phyloP scores from a whole-genome alignment of 2,888 invertebrate genomes.

The Microplitis manilae region DNA sequence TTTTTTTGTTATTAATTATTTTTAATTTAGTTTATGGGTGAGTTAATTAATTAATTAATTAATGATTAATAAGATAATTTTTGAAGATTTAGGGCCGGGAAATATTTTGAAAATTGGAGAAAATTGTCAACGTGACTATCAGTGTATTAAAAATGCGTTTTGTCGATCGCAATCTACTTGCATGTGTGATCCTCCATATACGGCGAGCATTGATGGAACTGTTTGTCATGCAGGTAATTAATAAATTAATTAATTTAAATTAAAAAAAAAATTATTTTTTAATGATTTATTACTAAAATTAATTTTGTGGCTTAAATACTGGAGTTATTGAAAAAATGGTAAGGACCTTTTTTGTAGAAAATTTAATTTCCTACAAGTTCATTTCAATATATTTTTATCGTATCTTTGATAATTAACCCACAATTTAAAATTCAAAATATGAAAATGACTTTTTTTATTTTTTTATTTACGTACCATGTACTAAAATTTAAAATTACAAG shows the following conservation, averaged over 20 bases:
- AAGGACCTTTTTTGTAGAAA: no score
- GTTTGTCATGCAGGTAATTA: slow-evolving; percentile 59
- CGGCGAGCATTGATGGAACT: slow-evolving; percentile 52
- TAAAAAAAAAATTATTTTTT: background rate
- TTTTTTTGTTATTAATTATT: background rate
- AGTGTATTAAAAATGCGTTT: slow-evolving; percentile 57
- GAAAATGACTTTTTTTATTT: no score
- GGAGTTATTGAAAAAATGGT: no score
- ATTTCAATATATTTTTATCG: no score
- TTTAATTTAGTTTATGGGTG: background rate
- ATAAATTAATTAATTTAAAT: slow-evolving; percentile 1
- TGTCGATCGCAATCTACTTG: slow-evolving; percentile 56
- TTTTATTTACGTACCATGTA: no score
- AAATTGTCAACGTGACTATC: slow-evolving; percentile 54
- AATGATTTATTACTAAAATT: slow-evolving; percentile 5
- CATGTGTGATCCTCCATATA: slow-evolving; percentile 54
- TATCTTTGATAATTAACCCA: no score
- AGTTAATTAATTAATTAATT: background rate
- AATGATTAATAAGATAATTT: background rate
- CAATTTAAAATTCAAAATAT: no score
- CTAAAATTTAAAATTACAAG: no score
- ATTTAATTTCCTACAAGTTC: no score
- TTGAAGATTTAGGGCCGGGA: background rate
- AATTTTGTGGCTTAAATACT: no score
- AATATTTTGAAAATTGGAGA: slow-evolving; percentile 46